These are phyloP conservation scores for Caenorhabditis tropicalis DNA, from an alignment of 1,140 invertebrate species.

Conservation along the genomic window DNA sequence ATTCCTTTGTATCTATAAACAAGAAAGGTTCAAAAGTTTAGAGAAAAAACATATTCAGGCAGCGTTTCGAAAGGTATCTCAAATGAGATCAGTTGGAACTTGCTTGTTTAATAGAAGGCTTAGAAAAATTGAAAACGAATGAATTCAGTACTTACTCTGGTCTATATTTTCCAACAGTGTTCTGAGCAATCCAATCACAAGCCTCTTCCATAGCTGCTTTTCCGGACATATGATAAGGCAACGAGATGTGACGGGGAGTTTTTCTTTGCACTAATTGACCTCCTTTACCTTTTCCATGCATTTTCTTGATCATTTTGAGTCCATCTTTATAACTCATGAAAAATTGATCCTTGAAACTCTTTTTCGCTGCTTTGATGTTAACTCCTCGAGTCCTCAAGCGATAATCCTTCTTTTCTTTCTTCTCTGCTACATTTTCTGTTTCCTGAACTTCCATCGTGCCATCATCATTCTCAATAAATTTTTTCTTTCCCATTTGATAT, in stretches of 20 bases:
- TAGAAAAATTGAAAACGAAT: too few relatives aligned
- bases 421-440: neutral
- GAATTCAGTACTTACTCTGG: neutral
- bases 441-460: neutral
- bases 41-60: too few relatives aligned
- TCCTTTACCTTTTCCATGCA: conserved; percentile 8
- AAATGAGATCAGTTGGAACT: too few relatives aligned
- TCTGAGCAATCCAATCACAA: conserved; percentile 19
- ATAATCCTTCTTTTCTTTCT: neutral
- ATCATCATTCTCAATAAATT: conserved; percentile 12
- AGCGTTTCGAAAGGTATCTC: too few relatives aligned
- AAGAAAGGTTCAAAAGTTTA: neutral
- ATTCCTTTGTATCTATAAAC: conserved; percentile 17
- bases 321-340: conserved; percentile 40
- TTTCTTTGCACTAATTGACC: neutral
- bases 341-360: neutral
- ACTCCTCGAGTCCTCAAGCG: neutral
- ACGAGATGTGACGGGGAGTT: conserved; percentile 1
- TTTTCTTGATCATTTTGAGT: conserved; percentile 10
- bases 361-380: neutral
- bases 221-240: conserved; percentile 33
- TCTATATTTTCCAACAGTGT: conserved; percentile 30
- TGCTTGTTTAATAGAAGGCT: too few relatives aligned
- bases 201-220: conserved; percentile 15
- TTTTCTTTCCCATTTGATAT: conserved; percentile 12